phyloP scores from a whole-genome alignment of 2,888 invertebrate genomes.

The Geotrupes spiniger region DNA sequence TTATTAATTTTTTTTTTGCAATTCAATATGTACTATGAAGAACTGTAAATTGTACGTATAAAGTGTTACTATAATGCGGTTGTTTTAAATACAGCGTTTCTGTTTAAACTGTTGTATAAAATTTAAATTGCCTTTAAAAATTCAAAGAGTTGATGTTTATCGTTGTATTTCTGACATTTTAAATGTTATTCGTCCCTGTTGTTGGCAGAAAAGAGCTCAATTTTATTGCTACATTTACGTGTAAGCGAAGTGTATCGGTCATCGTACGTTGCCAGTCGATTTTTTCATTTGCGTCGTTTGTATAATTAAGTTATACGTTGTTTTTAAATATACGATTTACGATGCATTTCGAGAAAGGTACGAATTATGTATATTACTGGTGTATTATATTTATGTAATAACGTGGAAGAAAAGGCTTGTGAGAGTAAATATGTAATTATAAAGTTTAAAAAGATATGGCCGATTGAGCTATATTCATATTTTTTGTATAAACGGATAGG shows the following conservation, averaged over 20 bases:
- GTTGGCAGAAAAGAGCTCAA: constrained; percentile 18
- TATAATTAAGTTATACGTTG: too few species aligned
- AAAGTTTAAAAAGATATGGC: constrained; percentile 22
- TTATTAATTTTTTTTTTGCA: too few species aligned
- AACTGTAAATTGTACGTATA: too few species aligned
- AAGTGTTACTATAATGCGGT: too few species aligned
- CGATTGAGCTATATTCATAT: constrained; percentile 33
- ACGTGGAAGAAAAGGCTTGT: constrained; percentile 40
- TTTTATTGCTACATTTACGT: constrained; percentile 12
- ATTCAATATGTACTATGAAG: too few species aligned
- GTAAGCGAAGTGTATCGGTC: neutral
- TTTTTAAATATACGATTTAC: too few species aligned
- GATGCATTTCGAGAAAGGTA: neutral
- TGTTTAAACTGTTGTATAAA: too few species aligned
- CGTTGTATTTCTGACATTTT: constrained; percentile 19
- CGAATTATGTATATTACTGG: constrained; percentile 13
- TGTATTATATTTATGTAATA: constrained; percentile 26
- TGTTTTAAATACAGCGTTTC: too few species aligned
- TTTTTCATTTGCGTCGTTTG: too few species aligned
- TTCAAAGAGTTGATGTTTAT: constrained; percentile 13
- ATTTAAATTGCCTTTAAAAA: too few species aligned
- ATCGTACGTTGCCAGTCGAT: constrained; percentile 4
- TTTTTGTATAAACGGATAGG: constrained; percentile 34
- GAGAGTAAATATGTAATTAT: constrained; percentile 36
- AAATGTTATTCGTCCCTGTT: constrained; percentile 19